A percentile compares a stretch with the other conserved stretches of the same genome.
These are phyloP conservation scores for Momotus momota DNA, from an alignment of 2,797 vertebrate species.

Conservation along the genomic window DNA sequence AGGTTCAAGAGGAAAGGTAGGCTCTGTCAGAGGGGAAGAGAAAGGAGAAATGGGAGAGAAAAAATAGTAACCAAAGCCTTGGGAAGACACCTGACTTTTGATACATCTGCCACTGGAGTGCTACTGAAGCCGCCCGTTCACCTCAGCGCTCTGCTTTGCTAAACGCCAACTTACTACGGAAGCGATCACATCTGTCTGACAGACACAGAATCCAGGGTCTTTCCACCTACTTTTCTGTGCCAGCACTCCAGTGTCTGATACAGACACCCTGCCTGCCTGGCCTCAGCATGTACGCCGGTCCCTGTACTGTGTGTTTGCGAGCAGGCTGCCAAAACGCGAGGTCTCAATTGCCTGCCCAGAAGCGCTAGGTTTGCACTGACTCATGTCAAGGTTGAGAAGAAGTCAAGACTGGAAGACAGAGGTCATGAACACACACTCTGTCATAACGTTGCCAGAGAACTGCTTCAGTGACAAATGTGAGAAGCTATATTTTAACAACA, in stretches of 20 bases:
- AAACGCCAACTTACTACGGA: fast-evolving
- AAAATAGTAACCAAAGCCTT: neutral
- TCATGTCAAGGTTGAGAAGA: neutral
- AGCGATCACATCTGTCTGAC: neutral
- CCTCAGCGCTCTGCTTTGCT: neutral
- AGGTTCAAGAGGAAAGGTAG: neutral
- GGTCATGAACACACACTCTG: neutral
- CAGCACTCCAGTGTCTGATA: neutral
- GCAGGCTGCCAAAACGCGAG: neutral
- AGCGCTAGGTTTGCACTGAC: neutral
- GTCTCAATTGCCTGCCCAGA: neutral
- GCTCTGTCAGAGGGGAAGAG: neutral
- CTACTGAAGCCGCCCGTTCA: neutral
- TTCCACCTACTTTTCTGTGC: neutral
- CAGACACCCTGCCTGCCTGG: neutral
- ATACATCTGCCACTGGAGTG: neutral
- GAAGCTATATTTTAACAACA: neutral
- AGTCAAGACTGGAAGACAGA: neutral
- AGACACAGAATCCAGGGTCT: neutral
- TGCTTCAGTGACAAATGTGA: neutral
- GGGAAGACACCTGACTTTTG: neutral
- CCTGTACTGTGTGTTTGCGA: neutral
- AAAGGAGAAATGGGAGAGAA: neutral
- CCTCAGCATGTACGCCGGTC: neutral
- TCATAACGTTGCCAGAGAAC: neutral